Evolutionary conservation across 2,113 vertebrate genomes (phyloP), one percentile per base, ranked within the genome.

Genomic region (Aptenodytes forsteri): DNA sequence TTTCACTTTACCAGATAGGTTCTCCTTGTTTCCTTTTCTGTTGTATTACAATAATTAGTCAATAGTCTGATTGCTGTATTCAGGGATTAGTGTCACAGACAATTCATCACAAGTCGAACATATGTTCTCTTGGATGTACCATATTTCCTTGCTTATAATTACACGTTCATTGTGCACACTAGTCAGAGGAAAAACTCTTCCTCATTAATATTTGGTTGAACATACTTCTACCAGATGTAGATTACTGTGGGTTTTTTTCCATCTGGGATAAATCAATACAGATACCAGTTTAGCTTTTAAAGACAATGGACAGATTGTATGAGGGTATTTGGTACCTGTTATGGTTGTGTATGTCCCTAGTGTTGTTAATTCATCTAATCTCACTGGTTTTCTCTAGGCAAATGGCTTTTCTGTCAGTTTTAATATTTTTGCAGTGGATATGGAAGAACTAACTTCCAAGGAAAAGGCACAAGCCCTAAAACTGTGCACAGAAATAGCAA

Each of bases 171-270:
- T 84, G 71, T 83, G 65, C 52, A 42, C 23, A 7, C 42, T 3
- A 50, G 56, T 54, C 61, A 40, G 58, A 81, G 87, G 49, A 62
- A 91, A 79, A 92, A 34, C 55, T 93, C 75, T 83, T 96, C 87
- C 72, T 93, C 52, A 16, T 75, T 89, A 70, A 50, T 83, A 76
- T 8, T 47, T 89, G 34, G 15, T 52, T 56, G 86, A 80, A 52
- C 83, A 73, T 62, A 71, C 83, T 94, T 77, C 26, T 64, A 92
- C 95, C 96, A 97, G 96, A 96, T 96, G 92, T 87, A 95, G 83
- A 44, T 81, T 76, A 87, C 34, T 47, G n/a, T 61, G 50, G 44
- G 27, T 0, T 16, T 75, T 85, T 58, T 80, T 52, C 76, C 94
- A 85, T 83, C 94, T 96, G 89, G 93, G 91, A 83, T 83, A 77